Evolutionary conservation across 1,140 invertebrate species (phyloP).

Genomic region (Aphaenogaster ashmeadi): DNA sequence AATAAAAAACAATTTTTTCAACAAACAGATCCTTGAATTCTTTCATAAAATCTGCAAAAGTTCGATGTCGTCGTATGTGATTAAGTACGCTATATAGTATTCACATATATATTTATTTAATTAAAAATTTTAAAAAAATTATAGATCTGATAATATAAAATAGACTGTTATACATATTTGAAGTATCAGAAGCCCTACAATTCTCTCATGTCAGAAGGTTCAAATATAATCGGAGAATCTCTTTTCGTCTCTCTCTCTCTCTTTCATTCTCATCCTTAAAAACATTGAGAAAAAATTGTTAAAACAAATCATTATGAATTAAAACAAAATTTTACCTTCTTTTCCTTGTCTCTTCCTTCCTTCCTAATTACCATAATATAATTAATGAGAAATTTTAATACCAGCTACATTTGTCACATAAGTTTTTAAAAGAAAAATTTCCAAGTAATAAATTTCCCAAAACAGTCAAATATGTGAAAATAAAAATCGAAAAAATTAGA

Average conservation of each 20-base stretch:
- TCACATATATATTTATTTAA: conserved; percentile 1
- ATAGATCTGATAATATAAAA: background rate
- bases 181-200: background rate
- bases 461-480: background rate
- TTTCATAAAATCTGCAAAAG: background rate
- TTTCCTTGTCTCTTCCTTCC: background rate
- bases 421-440: background rate
- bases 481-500: background rate
- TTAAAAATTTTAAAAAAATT: background rate
- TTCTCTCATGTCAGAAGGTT: background rate
- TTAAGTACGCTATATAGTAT: background rate
- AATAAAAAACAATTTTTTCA: background rate
- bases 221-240: background rate
- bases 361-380: background rate
- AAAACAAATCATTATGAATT: background rate
- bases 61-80: background rate
- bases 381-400: background rate
- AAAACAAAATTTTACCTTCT: background rate
- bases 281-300: background rate
- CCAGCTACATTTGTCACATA: background rate
- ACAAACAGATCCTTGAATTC: background rate
- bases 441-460: background rate
- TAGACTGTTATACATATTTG: background rate
- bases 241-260: background rate
- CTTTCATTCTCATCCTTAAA: background rate